Evolutionary conservation across 2,797 vertebrate species (phyloP).

Genomic region (Poeciliopsis gracilis): DNA sequence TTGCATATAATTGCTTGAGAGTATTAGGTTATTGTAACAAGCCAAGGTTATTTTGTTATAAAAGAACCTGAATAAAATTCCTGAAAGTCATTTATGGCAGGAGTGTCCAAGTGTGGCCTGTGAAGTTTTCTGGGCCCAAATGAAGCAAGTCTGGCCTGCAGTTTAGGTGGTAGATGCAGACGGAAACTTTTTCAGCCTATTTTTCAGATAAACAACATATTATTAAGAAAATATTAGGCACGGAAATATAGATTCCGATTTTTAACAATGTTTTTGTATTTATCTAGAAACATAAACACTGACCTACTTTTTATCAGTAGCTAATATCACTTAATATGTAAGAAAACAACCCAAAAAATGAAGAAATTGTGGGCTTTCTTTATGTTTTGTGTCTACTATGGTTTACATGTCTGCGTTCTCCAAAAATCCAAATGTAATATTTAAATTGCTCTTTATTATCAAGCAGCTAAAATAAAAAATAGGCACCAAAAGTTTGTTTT

Average conservation of each 20-base stretch:
- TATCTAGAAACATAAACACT: not conserved
- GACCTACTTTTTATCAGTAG: not conserved
- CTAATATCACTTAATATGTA: not conserved
- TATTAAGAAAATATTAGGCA: not conserved
- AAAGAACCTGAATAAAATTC: not conserved
- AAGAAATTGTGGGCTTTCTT: not conserved
- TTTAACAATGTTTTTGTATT: not conserved
- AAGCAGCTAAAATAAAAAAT: not conserved
- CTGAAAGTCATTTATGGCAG: not conserved
- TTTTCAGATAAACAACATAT: not conserved
- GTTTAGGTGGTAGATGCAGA: not conserved
- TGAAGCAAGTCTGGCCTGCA: not conserved
- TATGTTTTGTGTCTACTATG: not conserved
- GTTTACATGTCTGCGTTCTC: too few relatives aligned
- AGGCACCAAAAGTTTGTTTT: not conserved
- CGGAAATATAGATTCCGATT: not conserved
- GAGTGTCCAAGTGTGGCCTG: not conserved
- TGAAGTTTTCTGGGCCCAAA: not conserved
- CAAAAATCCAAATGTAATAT: not conserved
- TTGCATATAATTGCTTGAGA: too few relatives aligned
- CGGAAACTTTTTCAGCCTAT: not conserved
- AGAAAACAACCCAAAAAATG: not conserved
- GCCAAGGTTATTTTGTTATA: not conserved
- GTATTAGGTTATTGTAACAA: not conserved
- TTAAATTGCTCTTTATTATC: not conserved